Base-by-base conservation (phyloP, 2,113 vertebrate species). In the Podarcis raffonei region DNA sequence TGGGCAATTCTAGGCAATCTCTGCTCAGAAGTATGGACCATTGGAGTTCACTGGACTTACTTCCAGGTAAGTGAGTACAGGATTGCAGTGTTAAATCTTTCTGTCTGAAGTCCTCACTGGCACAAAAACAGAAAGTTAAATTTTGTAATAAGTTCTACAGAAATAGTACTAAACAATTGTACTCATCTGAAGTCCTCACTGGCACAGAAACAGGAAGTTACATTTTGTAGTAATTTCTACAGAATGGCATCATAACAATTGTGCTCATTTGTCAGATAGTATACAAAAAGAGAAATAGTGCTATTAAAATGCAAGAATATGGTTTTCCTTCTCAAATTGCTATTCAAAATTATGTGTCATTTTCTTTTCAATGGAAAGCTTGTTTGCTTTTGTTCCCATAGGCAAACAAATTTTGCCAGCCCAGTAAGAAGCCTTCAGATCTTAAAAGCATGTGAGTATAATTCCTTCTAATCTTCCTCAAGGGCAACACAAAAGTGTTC, bases 391-490 rank as follows among this genome's bases (percentile, higher is more conserved):
- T 85, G 66, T 81, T 81, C 59, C 27, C 57, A 85, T 32, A 9
- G 32, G 30, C 53, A 81, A 62, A 32, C 8, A 65, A 74, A 25
- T 15, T 82, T 80, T 86, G 59, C 59, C 71, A 57, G 78, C 71
- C 89, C 22, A 23, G 87, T 94, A 94, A 93, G 59, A 90, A 95
- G 89, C 80, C 84, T 83, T 25, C 84, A 23, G 85, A 94, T 94
- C 95, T 94, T 90, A 96, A 95, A 89, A 86, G 20, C 95, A 94
- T 91, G 94, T 95, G 94, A 94, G 87, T 86, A 57, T 95, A 95
- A 95, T 94, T 76, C 92, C 91, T 85, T 89, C 62, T 94, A 95
- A 95, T 94, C 91, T 93, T 87, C 83, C 93, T 87, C 83, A 93
- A 84, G 72, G 77, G 84, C 87, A 90, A 81, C 85, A 94, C 92